Conservation (phyloP, 2,888 invertebrate species). For the Calephelis perditalis region DNA sequence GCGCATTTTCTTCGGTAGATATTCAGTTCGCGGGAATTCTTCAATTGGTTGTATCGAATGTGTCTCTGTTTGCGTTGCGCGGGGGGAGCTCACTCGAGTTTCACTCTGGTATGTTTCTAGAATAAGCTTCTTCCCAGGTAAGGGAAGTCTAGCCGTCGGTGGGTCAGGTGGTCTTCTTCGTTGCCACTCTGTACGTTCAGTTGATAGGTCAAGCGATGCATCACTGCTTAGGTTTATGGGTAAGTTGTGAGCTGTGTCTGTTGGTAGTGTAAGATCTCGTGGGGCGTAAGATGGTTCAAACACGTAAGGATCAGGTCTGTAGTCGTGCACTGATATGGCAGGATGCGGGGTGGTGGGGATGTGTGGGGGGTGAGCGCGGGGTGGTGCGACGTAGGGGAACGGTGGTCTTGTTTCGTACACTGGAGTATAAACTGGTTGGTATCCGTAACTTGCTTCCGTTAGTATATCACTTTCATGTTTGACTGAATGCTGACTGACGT, state of each 20-base stretch:
- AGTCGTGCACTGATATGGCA: slow-evolving; percentile 44
- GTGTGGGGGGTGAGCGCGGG: slow-evolving; percentile 40
- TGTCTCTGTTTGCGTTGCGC: slow-evolving; percentile 37
- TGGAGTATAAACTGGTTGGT: slow-evolving; percentile 47
- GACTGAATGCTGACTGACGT: slow-evolving; percentile 42
- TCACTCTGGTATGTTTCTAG: slow-evolving; percentile 71
- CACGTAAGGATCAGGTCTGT: slow-evolving; percentile 56
- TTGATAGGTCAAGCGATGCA: slow-evolving; percentile 63
- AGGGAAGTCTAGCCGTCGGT: slow-evolving; percentile 50
- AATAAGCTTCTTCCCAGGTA: slow-evolving; percentile 72
- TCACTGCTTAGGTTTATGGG: slow-evolving; percentile 73
- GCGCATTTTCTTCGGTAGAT: slow-evolving; percentile 73
- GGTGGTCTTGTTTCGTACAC: slow-evolving; percentile 37
- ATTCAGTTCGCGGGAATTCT: slow-evolving; percentile 55
- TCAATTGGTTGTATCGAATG: slow-evolving; percentile 36
- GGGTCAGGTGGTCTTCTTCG: slow-evolving; percentile 60
- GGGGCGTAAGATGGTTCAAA: slow-evolving; percentile 50
- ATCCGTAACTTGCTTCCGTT: slow-evolving; percentile 44
- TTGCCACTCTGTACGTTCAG: slow-evolving; percentile 60
- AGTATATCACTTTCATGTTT: slow-evolving; percentile 55
- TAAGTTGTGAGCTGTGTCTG: slow-evolving; percentile 56
- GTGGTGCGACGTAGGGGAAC: slow-evolving; percentile 33
- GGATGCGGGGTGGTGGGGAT: slow-evolving; percentile 38
- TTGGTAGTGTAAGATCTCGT: slow-evolving; percentile 50
- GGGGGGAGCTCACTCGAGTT: slow-evolving; percentile 49